Conservation (phyloP, 2,888 invertebrate genomes). For the Lissonota sp. region DNA sequence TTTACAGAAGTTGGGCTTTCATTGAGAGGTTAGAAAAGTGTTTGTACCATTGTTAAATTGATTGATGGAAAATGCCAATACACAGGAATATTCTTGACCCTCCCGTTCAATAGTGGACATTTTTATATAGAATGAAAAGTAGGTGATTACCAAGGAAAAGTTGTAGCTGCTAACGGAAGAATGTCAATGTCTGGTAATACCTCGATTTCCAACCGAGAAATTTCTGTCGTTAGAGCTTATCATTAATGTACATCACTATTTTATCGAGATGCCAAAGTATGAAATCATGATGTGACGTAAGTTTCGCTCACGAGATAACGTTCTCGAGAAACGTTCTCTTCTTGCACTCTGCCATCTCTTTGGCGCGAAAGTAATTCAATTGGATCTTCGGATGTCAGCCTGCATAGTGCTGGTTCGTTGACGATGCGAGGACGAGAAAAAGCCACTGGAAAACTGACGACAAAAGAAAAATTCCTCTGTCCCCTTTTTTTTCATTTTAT, state of each 20-base stretch:
- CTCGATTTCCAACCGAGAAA: not conserved
- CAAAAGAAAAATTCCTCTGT: not conserved
- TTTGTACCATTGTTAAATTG: no score
- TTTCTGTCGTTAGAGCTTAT: not conserved
- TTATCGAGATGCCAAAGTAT: not conserved
- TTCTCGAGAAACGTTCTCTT: slow-evolving; percentile 39
- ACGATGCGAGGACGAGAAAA: not conserved
- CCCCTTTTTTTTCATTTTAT: not conserved
- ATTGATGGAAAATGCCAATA: no score
- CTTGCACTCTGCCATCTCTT: slow-evolving; percentile 43
- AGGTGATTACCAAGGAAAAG: no score
- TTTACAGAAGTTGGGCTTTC: no score
- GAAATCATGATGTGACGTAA: slow-evolving; percentile 40
- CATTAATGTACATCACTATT: not conserved
- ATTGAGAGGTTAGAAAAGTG: no score
- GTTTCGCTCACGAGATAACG: slow-evolving; percentile 52
- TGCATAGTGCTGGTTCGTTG: slow-evolving; percentile 20
- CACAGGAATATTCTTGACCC: no score
- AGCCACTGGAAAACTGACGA: not conserved
- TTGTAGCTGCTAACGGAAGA: no score
- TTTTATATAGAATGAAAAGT: no score
- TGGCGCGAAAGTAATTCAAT: slow-evolving; percentile 70
- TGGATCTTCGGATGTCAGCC: slow-evolving; percentile 66
- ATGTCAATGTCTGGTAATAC: no score
- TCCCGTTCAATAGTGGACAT: no score